Evolutionary conservation across 2,888 invertebrate genomes (phyloP), one percentile per base, ranked within the genome.

Genomic region (Leptinotarsa peninsularis): DNA sequence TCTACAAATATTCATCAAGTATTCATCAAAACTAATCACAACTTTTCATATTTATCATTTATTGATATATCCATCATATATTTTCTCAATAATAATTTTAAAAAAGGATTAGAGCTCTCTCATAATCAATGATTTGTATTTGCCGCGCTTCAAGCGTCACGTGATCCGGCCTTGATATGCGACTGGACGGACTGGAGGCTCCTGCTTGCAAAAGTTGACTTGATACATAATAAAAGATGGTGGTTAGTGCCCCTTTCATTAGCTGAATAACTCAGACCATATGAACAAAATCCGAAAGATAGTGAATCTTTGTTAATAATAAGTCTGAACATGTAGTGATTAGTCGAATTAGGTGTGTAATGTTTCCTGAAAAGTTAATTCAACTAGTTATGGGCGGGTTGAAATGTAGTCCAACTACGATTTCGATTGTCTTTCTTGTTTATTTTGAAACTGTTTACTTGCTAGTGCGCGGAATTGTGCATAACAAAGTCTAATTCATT

Each of bases 221-320:
- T 76, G 78, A 82, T 76, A 80, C 82, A 83, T 81, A 85, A 85
- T 84, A 84, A 85, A 85, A 85, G 86, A 87, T 87, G 87, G 87
- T 86, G 86, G 86, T 84, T 84, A 81, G 79, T 81, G 80, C 77
- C 79, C 81, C 77, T 82, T 82, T 82, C 81, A 76, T 81, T 77
- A 76, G 73, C 75, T 79, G 76, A 81, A 79, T 78, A 77, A 77
- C 73, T 74, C 73, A 78, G 74, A 75, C 69, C 81, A 81, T 81
- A 83, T 84, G 81, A 80, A 77, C 76, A 76, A 76, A 80, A 75
- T 73, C 77, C 75, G 70, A 66, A 76, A 79, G 81, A 81, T 83
- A 81, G 84, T 81, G 81, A 80, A 78, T 73, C 71, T 69, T 75
- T 76, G 76, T 76, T 79, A 74, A 67, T 67, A 68, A 70, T 74